phyloP scores from a whole-genome alignment of 2,113 vertebrate genomes.

The Myocastor coypus region DNA sequence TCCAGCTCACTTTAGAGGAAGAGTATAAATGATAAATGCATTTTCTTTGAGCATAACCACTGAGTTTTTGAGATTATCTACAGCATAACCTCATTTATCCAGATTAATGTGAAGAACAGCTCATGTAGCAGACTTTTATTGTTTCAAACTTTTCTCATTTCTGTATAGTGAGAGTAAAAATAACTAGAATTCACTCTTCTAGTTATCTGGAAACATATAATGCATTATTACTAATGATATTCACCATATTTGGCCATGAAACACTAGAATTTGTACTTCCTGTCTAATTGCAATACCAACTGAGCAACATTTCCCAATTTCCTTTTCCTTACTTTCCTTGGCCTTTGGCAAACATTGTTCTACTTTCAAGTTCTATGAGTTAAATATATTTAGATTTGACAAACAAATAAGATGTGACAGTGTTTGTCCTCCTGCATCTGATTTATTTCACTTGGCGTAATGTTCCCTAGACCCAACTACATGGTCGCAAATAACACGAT shows the following conservation, averaged over 20 bases:
- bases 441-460: not conserved
- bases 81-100: not conserved
- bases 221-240: not conserved
- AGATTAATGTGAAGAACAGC: no score
- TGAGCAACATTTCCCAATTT: no score
- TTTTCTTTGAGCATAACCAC: not conserved
- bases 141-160: not conserved
- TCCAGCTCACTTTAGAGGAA: not conserved
- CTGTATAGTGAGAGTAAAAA: not conserved
- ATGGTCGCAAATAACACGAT: not conserved
- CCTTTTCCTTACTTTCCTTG: not conserved
- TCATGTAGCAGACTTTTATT: not conserved
- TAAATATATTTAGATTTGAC: not conserved
- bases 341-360: not conserved
- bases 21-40: not conserved
- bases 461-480: not conserved
- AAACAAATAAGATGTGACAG: no score
- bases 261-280: not conserved
- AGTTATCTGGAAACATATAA: not conserved
- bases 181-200: not conserved
- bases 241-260: not conserved
- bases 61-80: not conserved
- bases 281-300: not conserved
- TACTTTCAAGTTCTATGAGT: not conserved
- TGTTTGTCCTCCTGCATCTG: not conserved